These are phyloP conservation scores for Acrobasis repandana DNA, from an alignment of 2,888 invertebrate species.

Conservation along the genomic window DNA sequence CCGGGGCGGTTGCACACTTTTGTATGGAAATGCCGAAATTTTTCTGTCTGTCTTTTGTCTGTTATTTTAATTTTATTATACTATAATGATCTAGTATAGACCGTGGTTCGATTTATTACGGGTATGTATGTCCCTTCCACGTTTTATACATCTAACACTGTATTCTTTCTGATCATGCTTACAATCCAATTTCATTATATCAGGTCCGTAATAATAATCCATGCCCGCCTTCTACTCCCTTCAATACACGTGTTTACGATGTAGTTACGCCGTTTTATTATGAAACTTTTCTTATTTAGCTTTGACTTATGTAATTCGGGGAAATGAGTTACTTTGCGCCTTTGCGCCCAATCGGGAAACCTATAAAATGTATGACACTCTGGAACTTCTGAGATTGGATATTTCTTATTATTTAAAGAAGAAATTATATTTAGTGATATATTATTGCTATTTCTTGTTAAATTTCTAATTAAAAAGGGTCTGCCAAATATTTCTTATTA, in stretches of 20 bases:
- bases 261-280: slow-evolving; percentile 19
- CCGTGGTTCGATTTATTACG: no score
- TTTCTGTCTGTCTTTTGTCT: no score
- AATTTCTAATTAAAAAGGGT: no score
- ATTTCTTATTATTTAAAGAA: slow-evolving; percentile 13
- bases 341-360: slow-evolving; percentile 8
- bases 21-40: no score
- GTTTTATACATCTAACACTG: not conserved
- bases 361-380: slow-evolving; percentile 13
- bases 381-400: slow-evolving; percentile 16
- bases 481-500: no score
- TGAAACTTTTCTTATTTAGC: slow-evolving; percentile 23
- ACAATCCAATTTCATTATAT: slow-evolving; percentile 15
- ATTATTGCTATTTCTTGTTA: no score
- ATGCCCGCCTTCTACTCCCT: not conserved
- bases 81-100: no score
- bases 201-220: slow-evolving; percentile 3
- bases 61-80: no score
- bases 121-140: no score
- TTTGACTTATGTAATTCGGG: slow-evolving; percentile 21
- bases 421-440: not conserved
- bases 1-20: no score
- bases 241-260: slow-evolving; percentile 22
- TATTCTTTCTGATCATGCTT: not conserved
- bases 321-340: slow-evolving; percentile 20